These are phyloP conservation scores for Drosophila meridiana DNA, from an alignment of 2,888 invertebrate species.

Conservation along the genomic window DNA sequence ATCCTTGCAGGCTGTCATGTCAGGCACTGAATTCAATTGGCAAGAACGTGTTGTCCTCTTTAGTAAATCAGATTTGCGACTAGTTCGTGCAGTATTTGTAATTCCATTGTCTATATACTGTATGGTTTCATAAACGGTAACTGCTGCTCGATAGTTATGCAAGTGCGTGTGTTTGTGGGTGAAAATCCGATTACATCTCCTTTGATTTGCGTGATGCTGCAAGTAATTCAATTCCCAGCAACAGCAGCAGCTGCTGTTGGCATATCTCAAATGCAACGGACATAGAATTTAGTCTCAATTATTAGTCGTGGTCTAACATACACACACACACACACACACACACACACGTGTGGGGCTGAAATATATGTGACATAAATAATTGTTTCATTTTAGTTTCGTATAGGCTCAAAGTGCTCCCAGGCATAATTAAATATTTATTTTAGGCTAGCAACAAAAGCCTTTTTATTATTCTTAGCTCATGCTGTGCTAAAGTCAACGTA, in stretches of 20 bases:
- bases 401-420: neutral
- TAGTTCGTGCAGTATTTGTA: conserved; percentile 25
- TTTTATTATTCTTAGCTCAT: neutral
- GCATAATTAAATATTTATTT: conserved; percentile 5
- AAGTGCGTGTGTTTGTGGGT: neutral
- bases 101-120: conserved; percentile 49
- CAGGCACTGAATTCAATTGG: conserved; percentile 24
- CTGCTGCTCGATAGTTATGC: conserved; percentile 13
- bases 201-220: conserved; percentile 42
- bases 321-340: neutral
- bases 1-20: conserved; percentile 51
- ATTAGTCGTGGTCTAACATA: conserved; percentile 53
- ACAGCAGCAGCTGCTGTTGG: conserved; percentile 13
- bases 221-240: conserved; percentile 11
- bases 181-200: conserved; percentile 30
- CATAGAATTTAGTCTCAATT: conserved; percentile 35
- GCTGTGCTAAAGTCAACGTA: neutral
- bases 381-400: neutral
- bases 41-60: conserved; percentile 32
- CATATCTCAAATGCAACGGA: conserved; percentile 35
- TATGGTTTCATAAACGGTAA: conserved; percentile 19
- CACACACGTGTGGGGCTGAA: neutral
- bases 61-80: conserved; percentile 50
- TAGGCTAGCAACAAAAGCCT: neutral
- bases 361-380: neutral